Base-by-base conservation (phyloP, 2,113 vertebrate genomes). In the Scortum barcoo region DNA sequence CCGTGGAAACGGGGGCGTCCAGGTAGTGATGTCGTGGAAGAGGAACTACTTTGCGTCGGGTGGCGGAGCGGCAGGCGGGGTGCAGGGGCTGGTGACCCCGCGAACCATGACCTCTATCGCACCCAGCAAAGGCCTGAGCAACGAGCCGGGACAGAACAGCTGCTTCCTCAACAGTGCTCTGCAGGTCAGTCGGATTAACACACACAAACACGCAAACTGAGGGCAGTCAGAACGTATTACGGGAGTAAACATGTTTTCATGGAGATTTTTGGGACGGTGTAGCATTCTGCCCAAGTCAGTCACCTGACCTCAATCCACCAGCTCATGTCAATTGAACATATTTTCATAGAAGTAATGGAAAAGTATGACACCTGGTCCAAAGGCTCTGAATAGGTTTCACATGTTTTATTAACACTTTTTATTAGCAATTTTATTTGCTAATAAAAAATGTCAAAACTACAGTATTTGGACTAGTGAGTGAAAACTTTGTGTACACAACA, bases 151-250 rank as follows among this genome's bases (percentile, higher is more conserved):
- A 68, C 98, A 99, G 90, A 99, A 99, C 93, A 99, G 98, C 94
- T 99, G 98, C 94, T 99, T 99, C 92, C 96, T 99, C 87, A 99
- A 99, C 86, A 99, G 98, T 44, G 98, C 98, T 0, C 94, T 99
- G 28, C 98, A 99, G 97, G 97, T 99, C 86, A 80, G 98, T 97
- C 93, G n/a, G 94, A 84, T n/a, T n/a, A 51, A 83, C 70, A 57
- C 54, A 54, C 3, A 60, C 7, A 38, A 3, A 54, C 61, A 76
- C 46, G 51, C 42, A 78, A 33, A 46, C 46, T 14, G 72, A 53
- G 19, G 24, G 26, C 44, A 77, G 28, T 68, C 71, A 56, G 40
- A 50, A 71, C 44, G 70, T 51, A 65, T 60, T 40, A 67, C 26
- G 53, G 33, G 22, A 54, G 19, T 3, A 30, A 30, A 76, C 60